Conservation (phyloP, 2,113 vertebrate genomes). For the Hemiprocne comata region DNA sequence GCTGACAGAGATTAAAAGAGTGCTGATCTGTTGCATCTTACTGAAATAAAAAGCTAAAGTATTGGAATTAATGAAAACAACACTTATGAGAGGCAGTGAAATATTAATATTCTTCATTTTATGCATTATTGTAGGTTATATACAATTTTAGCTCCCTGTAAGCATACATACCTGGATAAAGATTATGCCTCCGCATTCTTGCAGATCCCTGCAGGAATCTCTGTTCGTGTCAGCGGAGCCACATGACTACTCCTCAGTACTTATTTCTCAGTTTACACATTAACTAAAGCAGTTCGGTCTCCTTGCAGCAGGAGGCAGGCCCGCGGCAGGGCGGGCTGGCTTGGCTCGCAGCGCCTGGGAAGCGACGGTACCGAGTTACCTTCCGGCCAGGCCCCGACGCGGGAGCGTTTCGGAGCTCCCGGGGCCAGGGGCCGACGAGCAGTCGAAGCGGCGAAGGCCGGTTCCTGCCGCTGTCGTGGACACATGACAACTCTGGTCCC, state of each 20-base stretch:
- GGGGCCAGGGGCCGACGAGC: too few relatives aligned
- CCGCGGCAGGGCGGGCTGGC: too few relatives aligned
- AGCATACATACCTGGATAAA: background rate
- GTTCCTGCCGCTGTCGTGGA: too few relatives aligned
- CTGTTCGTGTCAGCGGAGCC: rapidly evolving
- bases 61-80: background rate
- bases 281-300: rapidly evolving
- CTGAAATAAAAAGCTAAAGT: background rate
- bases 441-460: too few relatives aligned
- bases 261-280: rapidly evolving
- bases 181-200: rapidly evolving
- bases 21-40: background rate
- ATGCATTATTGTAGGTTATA: rapidly evolving
- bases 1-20: background rate
- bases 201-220: background rate
- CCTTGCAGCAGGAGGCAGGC: background rate
- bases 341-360: too few relatives aligned
- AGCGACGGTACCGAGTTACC: too few relatives aligned
- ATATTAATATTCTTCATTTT: background rate
- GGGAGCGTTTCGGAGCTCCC: too few relatives aligned
- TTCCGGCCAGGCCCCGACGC: too few relatives aligned
- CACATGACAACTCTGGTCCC: too few relatives aligned
- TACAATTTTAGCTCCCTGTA: rapidly evolving
- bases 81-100: background rate
- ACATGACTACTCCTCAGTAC: rapidly evolving